These are phyloP conservation scores for Theocolax elegans DNA, from an alignment of 1,140 invertebrate genomes.

Conservation along the genomic window DNA sequence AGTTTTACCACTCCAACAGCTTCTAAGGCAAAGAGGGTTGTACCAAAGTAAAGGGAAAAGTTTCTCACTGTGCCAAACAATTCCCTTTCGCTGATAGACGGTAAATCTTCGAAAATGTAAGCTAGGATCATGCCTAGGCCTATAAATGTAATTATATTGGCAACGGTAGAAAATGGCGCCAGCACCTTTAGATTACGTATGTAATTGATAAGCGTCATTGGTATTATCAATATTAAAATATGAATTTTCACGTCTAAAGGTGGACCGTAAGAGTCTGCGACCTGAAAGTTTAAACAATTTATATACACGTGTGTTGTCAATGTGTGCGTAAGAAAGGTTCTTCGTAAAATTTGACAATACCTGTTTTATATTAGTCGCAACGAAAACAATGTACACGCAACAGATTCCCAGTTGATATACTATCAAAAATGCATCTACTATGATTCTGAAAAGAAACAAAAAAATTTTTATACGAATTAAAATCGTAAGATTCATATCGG, in stretches of 20 bases:
- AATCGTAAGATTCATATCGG: neutral
- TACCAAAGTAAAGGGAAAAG: slow-evolving; percentile 85
- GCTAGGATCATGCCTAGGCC: slow-evolving; percentile 79
- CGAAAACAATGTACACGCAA: slow-evolving; percentile 90
- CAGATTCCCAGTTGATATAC: slow-evolving; percentile 90
- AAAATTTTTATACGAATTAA: slow-evolving; percentile 30
- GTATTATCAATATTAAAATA: slow-evolving; percentile 74
- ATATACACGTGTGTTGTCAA: neutral
- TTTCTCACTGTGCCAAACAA: slow-evolving; percentile 69
- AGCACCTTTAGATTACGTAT: slow-evolving; percentile 83
- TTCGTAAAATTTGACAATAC: slow-evolving; percentile 55
- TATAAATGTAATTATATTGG: slow-evolving; percentile 79
- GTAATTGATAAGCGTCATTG: slow-evolving; percentile 77
- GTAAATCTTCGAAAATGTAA: slow-evolving; percentile 73
- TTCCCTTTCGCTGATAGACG: slow-evolving; percentile 69
- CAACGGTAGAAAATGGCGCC: slow-evolving; percentile 83
- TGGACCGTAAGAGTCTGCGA: slow-evolving; percentile 62
- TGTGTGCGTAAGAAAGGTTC: neutral
- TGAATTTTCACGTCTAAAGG: slow-evolving; percentile 65
- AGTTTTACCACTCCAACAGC: slow-evolving; percentile 85
- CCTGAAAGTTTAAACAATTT: slow-evolving; percentile 52
- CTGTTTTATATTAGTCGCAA: slow-evolving; percentile 79
- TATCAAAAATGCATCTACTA: slow-evolving; percentile 79
- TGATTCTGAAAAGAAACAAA: slow-evolving; percentile 62
- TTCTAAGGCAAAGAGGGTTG: slow-evolving; percentile 88